Evolutionary conservation across 2,888 invertebrate species (phyloP).

Genomic region (Tenthredo amoena): DNA sequence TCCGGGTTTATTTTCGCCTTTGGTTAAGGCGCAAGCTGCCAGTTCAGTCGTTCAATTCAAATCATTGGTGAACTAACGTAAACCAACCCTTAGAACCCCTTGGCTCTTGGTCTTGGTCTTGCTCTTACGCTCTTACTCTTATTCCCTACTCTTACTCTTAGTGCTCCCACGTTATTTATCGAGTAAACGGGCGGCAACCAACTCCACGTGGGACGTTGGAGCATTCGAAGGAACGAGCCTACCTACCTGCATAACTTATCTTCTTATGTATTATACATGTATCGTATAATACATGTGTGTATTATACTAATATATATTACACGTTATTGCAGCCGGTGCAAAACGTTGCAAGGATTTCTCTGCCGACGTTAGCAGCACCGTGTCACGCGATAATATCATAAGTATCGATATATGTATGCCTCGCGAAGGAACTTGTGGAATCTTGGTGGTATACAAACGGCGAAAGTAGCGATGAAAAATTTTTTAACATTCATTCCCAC

Average conservation of each 20-base stretch:
- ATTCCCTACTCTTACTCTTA: not conserved
- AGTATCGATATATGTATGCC: slow-evolving; percentile 10
- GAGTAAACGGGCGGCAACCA: slow-evolving; percentile 55
- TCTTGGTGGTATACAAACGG: not conserved
- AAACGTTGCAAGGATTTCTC: slow-evolving; percentile 39
- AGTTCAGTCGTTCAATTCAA: slow-evolving; percentile 55
- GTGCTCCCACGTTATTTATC: slow-evolving; percentile 62
- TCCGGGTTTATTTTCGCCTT: slow-evolving; percentile 62
- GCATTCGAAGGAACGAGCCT: slow-evolving; percentile 35
- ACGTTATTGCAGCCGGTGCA: not conserved
- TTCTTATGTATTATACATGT: slow-evolving; percentile 40
- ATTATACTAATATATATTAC: slow-evolving; percentile 20
- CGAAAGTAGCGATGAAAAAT: not conserved
- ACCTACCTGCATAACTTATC: slow-evolving; percentile 68
- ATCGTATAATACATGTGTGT: not conserved
- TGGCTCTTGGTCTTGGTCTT: not conserved
- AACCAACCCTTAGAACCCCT: not conserved
- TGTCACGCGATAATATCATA: slow-evolving; percentile 33
- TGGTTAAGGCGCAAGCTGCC: not conserved
- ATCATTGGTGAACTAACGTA: slow-evolving; percentile 49
- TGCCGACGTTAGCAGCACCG: slow-evolving; percentile 15
- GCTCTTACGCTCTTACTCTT: not conserved
- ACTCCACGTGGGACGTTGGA: slow-evolving; percentile 64
- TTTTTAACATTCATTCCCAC: not conserved
- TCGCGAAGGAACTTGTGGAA: not conserved